Percentiles rank a stretch among this genome's conserved stretches.
Conservation (phyloP, 2,113 vertebrate genomes). For the Meles meles region DNA sequence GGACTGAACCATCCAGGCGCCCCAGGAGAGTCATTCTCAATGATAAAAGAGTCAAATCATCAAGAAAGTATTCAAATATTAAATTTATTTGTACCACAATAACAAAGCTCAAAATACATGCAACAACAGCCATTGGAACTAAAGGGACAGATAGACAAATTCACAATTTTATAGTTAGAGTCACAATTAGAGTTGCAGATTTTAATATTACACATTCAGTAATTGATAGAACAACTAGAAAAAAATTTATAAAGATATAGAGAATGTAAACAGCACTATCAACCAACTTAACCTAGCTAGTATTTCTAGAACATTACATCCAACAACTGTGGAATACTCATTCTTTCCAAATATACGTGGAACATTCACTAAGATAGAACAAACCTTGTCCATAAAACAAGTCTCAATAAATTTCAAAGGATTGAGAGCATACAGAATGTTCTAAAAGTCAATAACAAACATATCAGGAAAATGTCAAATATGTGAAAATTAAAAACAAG, state of each 20-base stretch:
- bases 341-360: neutral
- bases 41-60: neutral
- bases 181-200: neutral
- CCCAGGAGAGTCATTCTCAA: neutral
- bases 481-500: neutral
- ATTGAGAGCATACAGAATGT: neutral
- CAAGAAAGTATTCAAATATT: neutral
- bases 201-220: neutral
- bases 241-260: neutral
- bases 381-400: neutral
- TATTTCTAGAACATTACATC: neutral
- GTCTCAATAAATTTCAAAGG: neutral
- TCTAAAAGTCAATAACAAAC: neutral
- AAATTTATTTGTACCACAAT: neutral
- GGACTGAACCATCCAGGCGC: too few relatives aligned
- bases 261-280: neutral
- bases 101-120: neutral
- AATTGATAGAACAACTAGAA: neutral
- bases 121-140: neutral
- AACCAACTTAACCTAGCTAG: neutral
- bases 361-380: neutral
- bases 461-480: neutral
- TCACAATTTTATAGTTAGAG: neutral
- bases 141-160: neutral
- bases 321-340: neutral